Evolutionary conservation across 53 echinoderm and acorn worm genomes (phyloP), one percentile per base, ranked within the genome.

Genomic region (Holothuria scabra): DNA sequence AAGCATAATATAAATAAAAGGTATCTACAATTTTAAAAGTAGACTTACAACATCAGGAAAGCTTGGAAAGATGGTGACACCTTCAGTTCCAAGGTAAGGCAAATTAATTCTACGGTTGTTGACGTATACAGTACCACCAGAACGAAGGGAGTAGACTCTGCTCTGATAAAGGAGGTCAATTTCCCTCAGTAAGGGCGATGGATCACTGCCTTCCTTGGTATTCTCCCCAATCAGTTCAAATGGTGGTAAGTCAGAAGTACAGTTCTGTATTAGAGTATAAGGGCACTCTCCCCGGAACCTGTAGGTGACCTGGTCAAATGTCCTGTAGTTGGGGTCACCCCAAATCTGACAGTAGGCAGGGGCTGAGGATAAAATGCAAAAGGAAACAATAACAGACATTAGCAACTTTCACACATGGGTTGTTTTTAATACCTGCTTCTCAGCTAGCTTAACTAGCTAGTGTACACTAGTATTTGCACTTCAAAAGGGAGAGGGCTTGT

Each of bases 281-380:
- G 63, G 66, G 59, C 92, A 92, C 22, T 86, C 89, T n/a, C 92
- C 92, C 56, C 89, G 89, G 87, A 92, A 92, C 67, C 90, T 67
- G 69, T 90, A 92, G 24, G 67, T 58, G 19, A 59, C 74, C 35
- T 83, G 44, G 59, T 89, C 92, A 35, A 86, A 89, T 38, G 92
- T 92, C 59, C 66, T 19, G 68, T 89, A 89, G 79, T 90, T 90
- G 21, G 90, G 87, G 23, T 87, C 88, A 38, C 90, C 90, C 93
- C 93, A 93, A 31, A 87, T 85, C 34, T 81, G 67, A 74, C 90
- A 93, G 59, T 70, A 66, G 14, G 84, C 90, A 65, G 84, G 87
- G 34, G 87, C 87, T 87, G 48, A 20, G 61, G 20, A 65, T 21
- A 23, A n/a, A 65, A 16, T 14, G 41, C 2, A 41, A 0, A 4